Base-by-base conservation (phyloP, 2,888 invertebrate genomes). In the Cantharis lateralis region DNA sequence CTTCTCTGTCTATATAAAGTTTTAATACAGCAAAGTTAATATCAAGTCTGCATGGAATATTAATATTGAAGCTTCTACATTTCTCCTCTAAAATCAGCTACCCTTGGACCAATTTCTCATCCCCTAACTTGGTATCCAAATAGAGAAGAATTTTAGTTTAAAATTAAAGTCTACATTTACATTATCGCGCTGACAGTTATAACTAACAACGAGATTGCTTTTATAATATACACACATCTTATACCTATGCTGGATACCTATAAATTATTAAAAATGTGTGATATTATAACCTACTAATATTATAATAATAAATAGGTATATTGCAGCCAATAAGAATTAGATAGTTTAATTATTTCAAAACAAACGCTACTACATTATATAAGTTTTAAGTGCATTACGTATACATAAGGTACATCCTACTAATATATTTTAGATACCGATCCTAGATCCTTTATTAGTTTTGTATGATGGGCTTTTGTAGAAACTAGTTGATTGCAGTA, bases 1-100 rank as follows among this genome's bases (percentile, higher is more conserved):
- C 74, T 71, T 76, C 79, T 80, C 79, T 81, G 80, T 81, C 81
- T 82, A 80, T 81, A 81, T 82, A 80, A 82, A 82, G 82, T 82
- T 82, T 82, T 82, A 82, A 82, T 82, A 81, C 82, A 82, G 82
- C 81, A 73, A 80, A 82, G 82, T 82, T 82, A 82, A 82, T 82
- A 82, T 82, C 81, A 79, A 80, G 82, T 78, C 82, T 81, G 82
- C 78, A 80, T 80, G 81, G 82, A 82, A 82, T 82, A 82, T 82
- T 82, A 83, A 83, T 82, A 83, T 82, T 81, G 82, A 81, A 82
- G 78, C 80, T 81, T 81, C 81, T 79, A 80, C 80, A 78, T 80
- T 76, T 75, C 79, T 75, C 77, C 63, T 74, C 74, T 72, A 78
- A 78, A 80, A 80, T 80, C 79, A 77, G 80, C 80, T 62, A 75